phyloP scores from a whole-genome alignment of 2,888 invertebrate genomes.

The Orchestes rusci region DNA sequence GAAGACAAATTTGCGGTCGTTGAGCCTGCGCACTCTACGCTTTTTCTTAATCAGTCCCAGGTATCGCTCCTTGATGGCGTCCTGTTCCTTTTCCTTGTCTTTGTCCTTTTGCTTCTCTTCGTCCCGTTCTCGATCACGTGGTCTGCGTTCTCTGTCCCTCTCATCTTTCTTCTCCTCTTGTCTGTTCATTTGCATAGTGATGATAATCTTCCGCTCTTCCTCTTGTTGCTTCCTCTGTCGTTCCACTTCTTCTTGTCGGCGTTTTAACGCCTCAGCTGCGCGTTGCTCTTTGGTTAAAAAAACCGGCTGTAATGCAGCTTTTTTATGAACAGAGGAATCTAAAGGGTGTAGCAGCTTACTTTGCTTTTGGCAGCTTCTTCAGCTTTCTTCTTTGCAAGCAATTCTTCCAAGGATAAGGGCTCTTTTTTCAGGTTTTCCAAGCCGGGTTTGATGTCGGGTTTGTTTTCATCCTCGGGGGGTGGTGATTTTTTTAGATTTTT shows the following conservation, averaged over 20 bases:
- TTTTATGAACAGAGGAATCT: neutral
- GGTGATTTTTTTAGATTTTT: constrained; percentile 6
- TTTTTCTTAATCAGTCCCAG: constrained; percentile 90
- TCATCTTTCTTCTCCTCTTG: constrained; percentile 39
- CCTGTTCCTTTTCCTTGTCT: constrained; percentile 87
- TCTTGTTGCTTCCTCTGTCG: constrained; percentile 66
- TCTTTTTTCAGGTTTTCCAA: constrained; percentile 53
- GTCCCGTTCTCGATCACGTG: constrained; percentile 46
- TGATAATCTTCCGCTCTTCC: constrained; percentile 49
- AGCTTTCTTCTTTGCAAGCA: constrained; percentile 91
- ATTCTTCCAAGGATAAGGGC: constrained; percentile 91
- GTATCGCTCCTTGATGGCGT: constrained; percentile 94
- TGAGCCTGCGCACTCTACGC: constrained; percentile 82
- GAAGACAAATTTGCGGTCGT: constrained; percentile 99
- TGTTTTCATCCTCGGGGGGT: constrained; percentile 1
- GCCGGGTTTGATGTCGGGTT: constrained; percentile 29
- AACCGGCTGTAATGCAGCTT: constrained; percentile 69
- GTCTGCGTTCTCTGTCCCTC: constrained; percentile 39
- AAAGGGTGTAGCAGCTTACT: constrained; percentile 39
- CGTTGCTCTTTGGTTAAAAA: constrained; percentile 96
- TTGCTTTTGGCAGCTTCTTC: constrained; percentile 93
- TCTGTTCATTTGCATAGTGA: constrained; percentile 34
- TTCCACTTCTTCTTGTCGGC: constrained; percentile 84
- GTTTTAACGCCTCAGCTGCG: constrained; percentile 79
- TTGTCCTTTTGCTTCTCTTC: constrained; percentile 58